Evolutionary conservation across 2,888 invertebrate genomes (phyloP).

Genomic region (Ceratothoa steindachneri): DNA sequence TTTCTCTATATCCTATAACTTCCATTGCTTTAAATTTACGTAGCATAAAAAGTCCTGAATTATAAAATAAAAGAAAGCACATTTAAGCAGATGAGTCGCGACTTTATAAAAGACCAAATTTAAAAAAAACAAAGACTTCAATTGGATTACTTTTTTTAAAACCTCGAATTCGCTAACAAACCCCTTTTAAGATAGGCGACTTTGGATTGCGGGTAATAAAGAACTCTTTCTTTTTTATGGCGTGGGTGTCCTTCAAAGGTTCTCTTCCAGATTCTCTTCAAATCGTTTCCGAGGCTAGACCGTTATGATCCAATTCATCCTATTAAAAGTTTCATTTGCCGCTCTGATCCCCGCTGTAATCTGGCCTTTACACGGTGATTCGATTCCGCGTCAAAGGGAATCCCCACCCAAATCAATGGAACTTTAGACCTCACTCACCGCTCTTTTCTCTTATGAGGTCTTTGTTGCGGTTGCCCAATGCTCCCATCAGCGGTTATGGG

Average conservation of each 20-base stretch:
- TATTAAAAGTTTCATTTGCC: conserved; percentile 11
- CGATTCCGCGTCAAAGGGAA: background rate
- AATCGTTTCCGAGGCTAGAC: background rate
- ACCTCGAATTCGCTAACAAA: too few species aligned
- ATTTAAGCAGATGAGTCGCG: too few species aligned
- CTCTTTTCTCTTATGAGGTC: background rate
- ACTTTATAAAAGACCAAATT: too few species aligned
- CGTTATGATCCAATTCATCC: conserved; percentile 11
- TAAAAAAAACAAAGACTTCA: too few species aligned
- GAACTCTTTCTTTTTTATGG: background rate
- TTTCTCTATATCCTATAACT: too few species aligned
- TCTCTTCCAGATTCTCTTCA: background rate
- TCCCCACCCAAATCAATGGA: background rate
- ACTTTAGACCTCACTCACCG: background rate
- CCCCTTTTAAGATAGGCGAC: background rate
- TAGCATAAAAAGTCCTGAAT: too few species aligned
- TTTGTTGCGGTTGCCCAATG: background rate
- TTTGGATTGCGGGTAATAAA: background rate
- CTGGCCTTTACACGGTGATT: conserved; percentile 4
- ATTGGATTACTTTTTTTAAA: too few species aligned
- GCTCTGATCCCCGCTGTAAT: background rate
- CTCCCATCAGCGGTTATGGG: background rate
- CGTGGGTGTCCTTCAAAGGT: background rate
- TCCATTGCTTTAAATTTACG: too few species aligned
- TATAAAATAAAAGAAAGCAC: too few species aligned